A percentile compares a stretch with the other conserved stretches of the same genome.
These are phyloP conservation scores for Halisarca cf. caerulea DNA, from an alignment of 37 sponge, comb jelly and placozoan genomes.

Conservation along the genomic window DNA sequence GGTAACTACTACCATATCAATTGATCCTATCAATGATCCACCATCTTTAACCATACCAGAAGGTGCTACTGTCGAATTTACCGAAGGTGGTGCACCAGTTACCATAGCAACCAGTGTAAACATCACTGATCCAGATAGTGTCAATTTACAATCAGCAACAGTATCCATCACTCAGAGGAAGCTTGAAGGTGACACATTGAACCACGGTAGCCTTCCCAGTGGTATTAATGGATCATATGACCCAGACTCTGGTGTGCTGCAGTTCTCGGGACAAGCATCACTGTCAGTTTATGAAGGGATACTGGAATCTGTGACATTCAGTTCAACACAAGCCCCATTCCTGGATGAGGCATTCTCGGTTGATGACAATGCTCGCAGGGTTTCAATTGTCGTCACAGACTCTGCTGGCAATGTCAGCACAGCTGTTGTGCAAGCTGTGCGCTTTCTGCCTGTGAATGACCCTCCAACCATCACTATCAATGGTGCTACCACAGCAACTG, in stretches of 20 bases:
- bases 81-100: slow-evolving; percentile 53
- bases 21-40: slow-evolving; percentile 50
- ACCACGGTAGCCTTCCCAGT: not conserved
- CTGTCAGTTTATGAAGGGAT: slow-evolving; percentile 21
- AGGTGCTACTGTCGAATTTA: slow-evolving; percentile 2
- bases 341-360: slow-evolving; percentile 42
- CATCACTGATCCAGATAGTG: slow-evolving; percentile 61
- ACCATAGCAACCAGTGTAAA: not conserved
- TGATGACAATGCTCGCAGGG: slow-evolving; percentile 9
- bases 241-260: slow-evolving; percentile 20
- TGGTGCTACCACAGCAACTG: not conserved
- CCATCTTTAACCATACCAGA: slow-evolving; percentile 17
- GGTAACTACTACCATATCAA: slow-evolving; percentile 27
- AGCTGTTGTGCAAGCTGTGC: slow-evolving; percentile 5
- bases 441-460: slow-evolving; percentile 56
- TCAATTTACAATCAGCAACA: slow-evolving; percentile 30
- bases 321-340: slow-evolving; percentile 53
- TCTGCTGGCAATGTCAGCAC: slow-evolving; percentile 38
- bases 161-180: slow-evolving; percentile 34
- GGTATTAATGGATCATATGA: slow-evolving; percentile 17
- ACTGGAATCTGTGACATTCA: slow-evolving; percentile 41
- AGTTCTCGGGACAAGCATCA: slow-evolving; percentile 48
- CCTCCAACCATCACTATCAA: slow-evolving; percentile 40
- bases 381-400: slow-evolving; percentile 56
- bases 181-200: slow-evolving; percentile 6